Base-by-base conservation (phyloP, 2,797 vertebrate genomes). In the Enteromius trimaculatus region DNA sequence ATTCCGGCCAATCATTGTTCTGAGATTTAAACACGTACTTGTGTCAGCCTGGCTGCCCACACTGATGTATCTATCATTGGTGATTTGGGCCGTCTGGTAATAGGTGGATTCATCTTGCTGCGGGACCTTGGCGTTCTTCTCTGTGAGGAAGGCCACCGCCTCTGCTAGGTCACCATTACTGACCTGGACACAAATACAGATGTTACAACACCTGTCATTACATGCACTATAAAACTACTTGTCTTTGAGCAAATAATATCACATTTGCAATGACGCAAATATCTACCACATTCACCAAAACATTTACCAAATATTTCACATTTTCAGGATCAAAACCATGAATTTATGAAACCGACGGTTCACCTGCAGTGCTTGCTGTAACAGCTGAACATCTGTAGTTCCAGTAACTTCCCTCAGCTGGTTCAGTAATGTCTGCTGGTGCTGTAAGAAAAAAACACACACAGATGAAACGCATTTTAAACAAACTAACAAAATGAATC, bases 341-440 rank as follows among this genome's bases (percentile, higher is more conserved):
- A 31, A 31, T 58, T 68, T n/a, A 49, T 37, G 11, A 58, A 58
- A 23, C 23, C 2, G 44, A 1, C 31, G 60, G 86, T 82, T 86
- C 94, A 99, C 98, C 97, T 99, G 98, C 86, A 99, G 93, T 65
- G 98, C 98, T 92, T 99, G 96, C 85, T 99, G 97, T 44, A 99
- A 95, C 84, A 98, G 96, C 92, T 98, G 97, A 87, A 97, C 89
- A 79, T 99, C 98, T 93, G 97, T 99, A 90, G 98, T 98, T 86
- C 98, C 98, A 0, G 98, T 99, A 88, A 99, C 96, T 92, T 99
- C 98, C 89, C 96, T 95, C 89, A 99, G 92, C 90, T 99, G 98
- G 94, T 99, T 99, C 92, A 99, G 93, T 94, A 99, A 95, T 0
- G 97, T 99, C 92, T 99, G 98, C 88, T 98, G 97, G 92, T 99